Base-by-base conservation (phyloP, 2,888 invertebrate species). In the Nomada lathburiana region DNA sequence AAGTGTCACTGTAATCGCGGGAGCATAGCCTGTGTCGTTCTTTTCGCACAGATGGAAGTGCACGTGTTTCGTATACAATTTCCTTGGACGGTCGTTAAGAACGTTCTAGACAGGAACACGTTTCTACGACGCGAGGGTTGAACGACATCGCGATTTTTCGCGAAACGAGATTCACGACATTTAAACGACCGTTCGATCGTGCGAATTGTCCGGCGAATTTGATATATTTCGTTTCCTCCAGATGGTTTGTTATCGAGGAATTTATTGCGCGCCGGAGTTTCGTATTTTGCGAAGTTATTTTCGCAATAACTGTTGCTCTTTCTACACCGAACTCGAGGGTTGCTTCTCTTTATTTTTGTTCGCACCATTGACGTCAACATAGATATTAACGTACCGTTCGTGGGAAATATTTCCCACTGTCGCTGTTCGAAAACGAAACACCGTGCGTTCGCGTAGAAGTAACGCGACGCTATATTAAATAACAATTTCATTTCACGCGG, bases 401-500 rank as follows among this genome's bases (percentile, higher is more conserved):
- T 5, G 0, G 0, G 36, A 36, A 36, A 36, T 47, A 47, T 13
- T 47, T 47, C 10, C 47, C 1, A 47, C 16, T 16, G 47, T 16
- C 16, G 47, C 10, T 16, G 10, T 11, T 2, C 0, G 16, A 2
- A 16, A 47, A 47, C 16, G 47, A 11, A 47, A 16, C 47, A 13
- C 3, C 47, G 47, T 16, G 16, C 10, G 9, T 26, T 44, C 11
- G 42, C 4, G 26, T 55, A 42, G n/a, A 18, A 18, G 57, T n/a
- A 69, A 69, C 78, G 75, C 76, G 75, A n/a, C 63, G 57, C 63
- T 65, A 85, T 75, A 80, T 85, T 85, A 85, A 85, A 85, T 84
- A 85, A 85, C 80, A 85, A 87, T 87, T 86, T 82, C 84, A 88
- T 87, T 88, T 83, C 67, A 52, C 78, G 79, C 76, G 67, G 84